phyloP scores from a whole-genome alignment of 1,140 invertebrate species.

The Hermetia illucens region DNA sequence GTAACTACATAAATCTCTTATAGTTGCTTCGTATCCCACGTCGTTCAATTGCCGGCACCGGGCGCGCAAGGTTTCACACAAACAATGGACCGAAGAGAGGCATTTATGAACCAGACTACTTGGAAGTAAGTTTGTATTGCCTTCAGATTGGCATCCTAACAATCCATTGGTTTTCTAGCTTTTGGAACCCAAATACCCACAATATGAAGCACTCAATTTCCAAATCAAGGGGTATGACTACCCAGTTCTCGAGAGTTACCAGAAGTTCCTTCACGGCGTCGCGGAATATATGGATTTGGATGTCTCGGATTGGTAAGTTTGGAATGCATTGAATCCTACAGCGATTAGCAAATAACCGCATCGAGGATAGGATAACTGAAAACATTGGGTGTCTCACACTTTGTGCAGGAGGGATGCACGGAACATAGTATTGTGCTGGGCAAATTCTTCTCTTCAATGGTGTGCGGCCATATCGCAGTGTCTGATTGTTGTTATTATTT shows the following conservation, averaged over 20 bases:
- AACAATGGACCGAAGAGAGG: too few species aligned
- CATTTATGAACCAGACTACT: constrained; percentile 41
- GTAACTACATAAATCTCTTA: too few species aligned
- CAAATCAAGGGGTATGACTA: constrained; percentile 72
- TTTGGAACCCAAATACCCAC: constrained; percentile 48
- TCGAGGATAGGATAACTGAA: too few species aligned
- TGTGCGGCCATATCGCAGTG: too few species aligned
- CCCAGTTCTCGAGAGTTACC: constrained; percentile 63
- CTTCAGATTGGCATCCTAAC: constrained; percentile 1
- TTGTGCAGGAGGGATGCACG: background rate
- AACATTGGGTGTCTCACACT: too few species aligned
- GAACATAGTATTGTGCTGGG: background rate
- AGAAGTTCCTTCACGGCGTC: constrained; percentile 57
- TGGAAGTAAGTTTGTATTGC: constrained; percentile 31
- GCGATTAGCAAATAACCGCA: constrained; percentile 3
- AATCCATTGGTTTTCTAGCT: constrained; percentile 30
- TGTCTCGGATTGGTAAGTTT: constrained; percentile 53
- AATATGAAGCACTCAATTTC: constrained; percentile 61
- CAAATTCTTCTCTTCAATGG: too few species aligned
- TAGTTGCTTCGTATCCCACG: too few species aligned
- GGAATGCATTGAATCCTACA: background rate
- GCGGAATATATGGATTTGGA: constrained; percentile 58
- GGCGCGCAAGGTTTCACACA: too few species aligned
- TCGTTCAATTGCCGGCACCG: too few species aligned
- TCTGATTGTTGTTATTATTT: too few species aligned